Evolutionary conservation across 2,888 invertebrate species (phyloP), one percentile per base, ranked within the genome.

Genomic region (Sclerodermus sp.): DNA sequence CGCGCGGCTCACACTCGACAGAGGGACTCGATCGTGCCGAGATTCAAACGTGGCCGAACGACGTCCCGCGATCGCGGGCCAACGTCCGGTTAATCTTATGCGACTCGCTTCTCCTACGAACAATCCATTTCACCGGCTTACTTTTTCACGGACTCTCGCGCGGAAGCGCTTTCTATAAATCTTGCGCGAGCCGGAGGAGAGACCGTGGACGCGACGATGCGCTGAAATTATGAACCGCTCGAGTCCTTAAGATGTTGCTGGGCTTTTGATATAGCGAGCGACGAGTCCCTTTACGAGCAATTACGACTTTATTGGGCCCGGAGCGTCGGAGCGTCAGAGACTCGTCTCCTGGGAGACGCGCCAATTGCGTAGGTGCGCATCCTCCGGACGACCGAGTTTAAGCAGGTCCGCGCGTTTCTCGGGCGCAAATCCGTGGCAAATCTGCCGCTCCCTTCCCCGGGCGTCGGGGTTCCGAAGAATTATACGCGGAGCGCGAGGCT

Each of bases 81-180:
- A 69, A 69, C 63, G 70, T 65, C 68, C 68, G 66, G 65, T 69
- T 69, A 69, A 69, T 69, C 68, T 60, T 69, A 69, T 69, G 70
- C 68, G 65, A 60, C 48, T 57, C 23, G 23, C 8, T 23, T 5
- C 8, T 23, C 23, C 23, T 23, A 23, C 8, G 23, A 8, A 8
- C 3, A 23, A 23, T 5, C 4, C 8, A 23, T 23, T 23, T 23
- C 8, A 5, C 23, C 23, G 23, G 23, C 23, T 23, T 3, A 23
- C 3, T 23, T 23, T 8, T 23, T 8, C 23, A 8, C 23, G n/a
- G n/a, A n/a, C n/a, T n/a, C n/a, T n/a, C n/a, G n/a, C n/a, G n/a
- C n/a, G n/a, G n/a, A n/a, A n/a, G n/a, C n/a, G n/a, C n/a, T n/a
- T n/a, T n/a, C n/a, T n/a, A n/a, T n/a, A n/a, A 23, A 23, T 23